phyloP scores from a whole-genome alignment of 2,888 invertebrate genomes.

The Tipula vernalis region DNA sequence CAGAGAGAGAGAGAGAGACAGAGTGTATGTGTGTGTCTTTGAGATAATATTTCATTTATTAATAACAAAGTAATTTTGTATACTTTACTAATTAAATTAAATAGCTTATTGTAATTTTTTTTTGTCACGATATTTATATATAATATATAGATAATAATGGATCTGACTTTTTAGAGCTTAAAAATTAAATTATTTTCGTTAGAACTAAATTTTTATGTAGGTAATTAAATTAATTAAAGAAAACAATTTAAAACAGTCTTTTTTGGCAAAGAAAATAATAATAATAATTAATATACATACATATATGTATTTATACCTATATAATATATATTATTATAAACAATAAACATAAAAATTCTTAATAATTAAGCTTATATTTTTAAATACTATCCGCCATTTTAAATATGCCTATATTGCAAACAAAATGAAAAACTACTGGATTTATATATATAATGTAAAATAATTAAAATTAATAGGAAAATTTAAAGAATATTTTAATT shows the following conservation, averaged over 20 bases:
- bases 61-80: neutral
- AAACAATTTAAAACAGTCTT: conserved; percentile 4
- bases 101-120: neutral
- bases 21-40: neutral
- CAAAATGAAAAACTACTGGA: neutral
- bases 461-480: neutral
- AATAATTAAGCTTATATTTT: neutral
- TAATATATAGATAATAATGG: neutral
- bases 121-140: neutral
- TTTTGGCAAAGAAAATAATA: conserved; percentile 1
- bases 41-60: neutral
- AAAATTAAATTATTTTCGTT: neutral
- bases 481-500: neutral
- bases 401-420: neutral
- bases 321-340: neutral
- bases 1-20: neutral
- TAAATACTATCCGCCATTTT: neutral
- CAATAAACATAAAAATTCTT: neutral
- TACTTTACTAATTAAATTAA: neutral
- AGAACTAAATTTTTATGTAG: neutral
- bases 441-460: neutral
- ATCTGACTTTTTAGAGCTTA: neutral
- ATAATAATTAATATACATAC: neutral
- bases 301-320: too few relatives aligned
- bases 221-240: neutral